These are phyloP conservation scores for Trigoniulus corallinus DNA, from an alignment of 1,140 invertebrate genomes.

Conservation along the genomic window DNA sequence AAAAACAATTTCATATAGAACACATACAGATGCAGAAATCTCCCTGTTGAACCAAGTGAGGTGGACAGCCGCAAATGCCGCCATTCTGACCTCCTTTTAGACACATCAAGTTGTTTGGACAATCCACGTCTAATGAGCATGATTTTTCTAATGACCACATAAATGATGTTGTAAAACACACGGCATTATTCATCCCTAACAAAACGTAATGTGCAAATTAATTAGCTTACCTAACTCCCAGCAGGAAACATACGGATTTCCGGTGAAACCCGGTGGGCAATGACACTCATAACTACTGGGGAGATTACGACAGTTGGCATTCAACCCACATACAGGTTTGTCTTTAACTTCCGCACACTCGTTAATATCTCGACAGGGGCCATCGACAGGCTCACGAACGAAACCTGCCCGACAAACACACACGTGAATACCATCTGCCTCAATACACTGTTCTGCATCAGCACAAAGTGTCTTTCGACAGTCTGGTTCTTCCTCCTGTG, in stretches of 20 bases:
- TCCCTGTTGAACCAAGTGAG: conserved; percentile 17
- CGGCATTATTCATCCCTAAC: too few species aligned
- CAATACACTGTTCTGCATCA: conserved; percentile 2
- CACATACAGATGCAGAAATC: conserved; percentile 19
- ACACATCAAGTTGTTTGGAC: conserved; percentile 73
- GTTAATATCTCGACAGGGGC: conserved; percentile 42
- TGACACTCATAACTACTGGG: conserved; percentile 60
- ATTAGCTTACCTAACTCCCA: too few species aligned
- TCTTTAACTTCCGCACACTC: conserved; percentile 53
- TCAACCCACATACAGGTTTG: conserved; percentile 31
- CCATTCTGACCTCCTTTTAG: conserved; percentile 13
- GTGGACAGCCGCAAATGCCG: conserved; percentile 16
- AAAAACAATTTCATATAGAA: not conserved
- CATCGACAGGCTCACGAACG: conserved; percentile 36
- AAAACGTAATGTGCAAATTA: too few species aligned
- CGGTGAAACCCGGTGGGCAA: conserved; percentile 31
- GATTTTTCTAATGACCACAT: conserved; percentile 70
- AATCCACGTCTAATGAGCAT: conserved; percentile 53
- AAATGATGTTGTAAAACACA: too few species aligned
- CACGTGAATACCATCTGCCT: conserved; percentile 49
- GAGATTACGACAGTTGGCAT: conserved; percentile 46
- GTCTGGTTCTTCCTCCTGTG: not conserved
- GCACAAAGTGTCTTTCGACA: conserved; percentile 1
- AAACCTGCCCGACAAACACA: conserved; percentile 77
- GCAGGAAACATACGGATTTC: conserved; percentile 15